Evolutionary conservation across 2,888 invertebrate species (phyloP), one percentile per base, ranked within the genome.

Genomic region (Diploptera punctata): DNA sequence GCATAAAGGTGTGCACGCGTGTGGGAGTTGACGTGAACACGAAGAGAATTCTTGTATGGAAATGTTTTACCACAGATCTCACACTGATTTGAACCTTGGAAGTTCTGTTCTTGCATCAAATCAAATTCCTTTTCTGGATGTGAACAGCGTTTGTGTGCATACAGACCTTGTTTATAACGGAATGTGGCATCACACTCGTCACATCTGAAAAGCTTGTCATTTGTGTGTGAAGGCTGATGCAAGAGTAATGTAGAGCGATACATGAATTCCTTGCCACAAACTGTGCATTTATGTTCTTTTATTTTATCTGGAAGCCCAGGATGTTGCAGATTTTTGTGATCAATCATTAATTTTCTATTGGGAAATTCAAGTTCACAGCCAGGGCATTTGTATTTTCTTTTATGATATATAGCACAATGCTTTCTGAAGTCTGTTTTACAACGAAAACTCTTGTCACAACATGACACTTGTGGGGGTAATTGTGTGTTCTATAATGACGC

Each of bases 141-240:
- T 0, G 70, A 78, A 43, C 77, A 78, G 16, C 80, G 76, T 73
- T 79, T 79, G 52, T 83, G 83, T 0, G 80, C 79, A 67, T 80
- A 80, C 26, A 83, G 73, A 18, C 83, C 80, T 1, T 81, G 79
- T 60, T 82, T 81, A 67, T 82, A 83, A 2, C 81, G 80, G 74
- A 83, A 83, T 70, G 79, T 79, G 68, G 82, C 82, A 2, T 79
- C 78, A 49, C 83, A 83, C 0, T 80, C 74, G 21, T 80, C 80
- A 74, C 83, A 83, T 74, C 74, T 69, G 65, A 77, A 79, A 2
- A 78, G 78, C 47, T 76, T 77, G 7, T 76, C 77, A 7, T 77
- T 78, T n/a, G 78, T 76, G 24, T 78, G 77, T 24, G 85, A 87
- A 78, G 87, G 87, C 76, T 86, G 85, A 81, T 88, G 88, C 68